Conservation (phyloP, 1,140 invertebrate species). For the Coptotermes formosanus region DNA sequence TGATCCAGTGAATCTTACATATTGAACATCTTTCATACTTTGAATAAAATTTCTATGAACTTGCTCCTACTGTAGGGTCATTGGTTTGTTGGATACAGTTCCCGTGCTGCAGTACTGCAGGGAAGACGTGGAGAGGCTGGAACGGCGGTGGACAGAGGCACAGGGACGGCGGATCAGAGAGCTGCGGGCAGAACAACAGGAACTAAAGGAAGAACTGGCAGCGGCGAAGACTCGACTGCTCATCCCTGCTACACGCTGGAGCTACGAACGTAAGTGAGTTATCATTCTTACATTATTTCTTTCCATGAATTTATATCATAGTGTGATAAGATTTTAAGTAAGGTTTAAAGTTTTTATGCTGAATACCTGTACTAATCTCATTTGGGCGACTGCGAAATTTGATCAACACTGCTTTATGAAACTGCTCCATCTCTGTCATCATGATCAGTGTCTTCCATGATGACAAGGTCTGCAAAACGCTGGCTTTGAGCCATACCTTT, state of each 20-base stretch:
- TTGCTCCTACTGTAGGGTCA: background rate
- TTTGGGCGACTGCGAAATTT: too few relatives aligned
- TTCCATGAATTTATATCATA: slow-evolving; percentile 41
- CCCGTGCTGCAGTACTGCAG: slow-evolving; percentile 51
- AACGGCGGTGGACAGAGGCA: slow-evolving; percentile 51
- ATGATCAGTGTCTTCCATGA: too few relatives aligned
- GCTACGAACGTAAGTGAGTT: slow-evolving; percentile 56
- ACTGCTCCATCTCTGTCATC: too few relatives aligned
- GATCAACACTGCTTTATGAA: too few relatives aligned
- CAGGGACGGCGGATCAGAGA: slow-evolving; percentile 53
- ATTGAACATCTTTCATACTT: too few relatives aligned
- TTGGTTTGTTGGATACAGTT: slow-evolving; percentile 27
- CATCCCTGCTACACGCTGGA: slow-evolving; percentile 57
- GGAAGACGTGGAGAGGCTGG: slow-evolving; percentile 57
- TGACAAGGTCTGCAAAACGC: too few relatives aligned
- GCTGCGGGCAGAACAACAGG: slow-evolving; percentile 53
- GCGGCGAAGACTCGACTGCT: slow-evolving; percentile 51
- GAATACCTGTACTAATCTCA: too few relatives aligned
- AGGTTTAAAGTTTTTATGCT: too few relatives aligned
- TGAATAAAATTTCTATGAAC: background rate
- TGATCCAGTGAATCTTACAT: too few relatives aligned
- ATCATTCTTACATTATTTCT: slow-evolving; percentile 8
- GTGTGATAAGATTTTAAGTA: too few relatives aligned
- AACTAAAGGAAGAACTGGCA: slow-evolving; percentile 53
- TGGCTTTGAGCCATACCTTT: too few relatives aligned